These are phyloP conservation scores for Achlya flavicornis DNA, from an alignment of 2,888 invertebrate genomes.

Conservation along the genomic window DNA sequence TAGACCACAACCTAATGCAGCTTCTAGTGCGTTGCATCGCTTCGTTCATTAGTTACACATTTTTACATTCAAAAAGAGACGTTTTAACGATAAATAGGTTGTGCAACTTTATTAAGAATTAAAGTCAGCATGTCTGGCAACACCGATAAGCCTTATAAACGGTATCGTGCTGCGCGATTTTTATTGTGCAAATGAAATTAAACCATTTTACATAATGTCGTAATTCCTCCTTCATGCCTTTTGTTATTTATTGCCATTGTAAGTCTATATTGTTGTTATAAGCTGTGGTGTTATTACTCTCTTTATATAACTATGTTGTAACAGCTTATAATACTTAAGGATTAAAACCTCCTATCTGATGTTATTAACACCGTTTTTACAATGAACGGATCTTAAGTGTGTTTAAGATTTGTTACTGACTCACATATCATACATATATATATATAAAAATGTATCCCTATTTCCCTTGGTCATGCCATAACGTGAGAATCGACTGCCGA, in stretches of 20 bases:
- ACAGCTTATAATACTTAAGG: neutral
- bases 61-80: too few relatives aligned
- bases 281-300: neutral
- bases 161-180: slow-evolving; percentile 19
- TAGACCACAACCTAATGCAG: too few relatives aligned
- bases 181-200: slow-evolving; percentile 35
- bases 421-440: too few relatives aligned
- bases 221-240: slow-evolving; percentile 22
- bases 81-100: too few relatives aligned
- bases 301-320: neutral
- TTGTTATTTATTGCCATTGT: slow-evolving; percentile 29
- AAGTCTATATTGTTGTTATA: neutral
- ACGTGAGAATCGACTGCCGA: too few relatives aligned
- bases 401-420: too few relatives aligned
- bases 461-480: too few relatives aligned
- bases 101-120: too few relatives aligned
- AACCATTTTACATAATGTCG: slow-evolving; percentile 37
- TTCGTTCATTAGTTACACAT: too few relatives aligned
- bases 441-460: too few relatives aligned
- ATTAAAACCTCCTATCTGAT: neutral
- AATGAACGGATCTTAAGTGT: neutral
- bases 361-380: neutral
- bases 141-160: slow-evolving; percentile 14
- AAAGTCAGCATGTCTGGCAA: neutral
- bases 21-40: too few relatives aligned